Conservation (phyloP, 1,140 invertebrate genomes). For the Ips nitidus region DNA sequence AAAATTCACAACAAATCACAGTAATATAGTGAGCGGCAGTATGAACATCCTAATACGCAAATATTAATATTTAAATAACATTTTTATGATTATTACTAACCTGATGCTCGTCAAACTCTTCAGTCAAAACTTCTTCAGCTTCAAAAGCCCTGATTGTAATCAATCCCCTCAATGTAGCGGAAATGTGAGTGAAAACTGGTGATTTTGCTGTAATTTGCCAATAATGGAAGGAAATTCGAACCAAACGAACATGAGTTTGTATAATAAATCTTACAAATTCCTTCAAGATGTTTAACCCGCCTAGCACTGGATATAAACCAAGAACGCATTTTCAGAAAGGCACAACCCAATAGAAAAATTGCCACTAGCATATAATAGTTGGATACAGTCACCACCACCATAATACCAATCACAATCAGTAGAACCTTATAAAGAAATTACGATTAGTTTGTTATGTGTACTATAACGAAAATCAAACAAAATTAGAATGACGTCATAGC, state of each 20-base stretch:
- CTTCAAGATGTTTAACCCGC: slow-evolving; percentile 61
- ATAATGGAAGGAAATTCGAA: background rate
- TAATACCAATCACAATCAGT: slow-evolving; percentile 62
- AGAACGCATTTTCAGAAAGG: slow-evolving; percentile 58
- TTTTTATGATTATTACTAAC: slow-evolving; percentile 21
- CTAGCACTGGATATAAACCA: slow-evolving; percentile 66
- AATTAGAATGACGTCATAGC: background rate
- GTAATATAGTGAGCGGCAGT: slow-evolving; percentile 64
- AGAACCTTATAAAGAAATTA: slow-evolving; percentile 57
- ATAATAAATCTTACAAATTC: slow-evolving; percentile 50
- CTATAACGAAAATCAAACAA: background rate
- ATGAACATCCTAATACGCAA: slow-evolving; percentile 36
- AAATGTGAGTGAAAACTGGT: slow-evolving; percentile 78
- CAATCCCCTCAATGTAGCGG: slow-evolving; percentile 48
- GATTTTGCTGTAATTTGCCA: slow-evolving; percentile 57
- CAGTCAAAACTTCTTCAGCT: slow-evolving; percentile 46
- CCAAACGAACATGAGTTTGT: no score
- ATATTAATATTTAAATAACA: background rate
- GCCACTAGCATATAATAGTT: slow-evolving; percentile 72
- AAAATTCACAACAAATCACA: slow-evolving; percentile 71
- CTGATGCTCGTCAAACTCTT: slow-evolving; percentile 53
- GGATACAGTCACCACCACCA: slow-evolving; percentile 69
- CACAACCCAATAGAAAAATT: slow-evolving; percentile 55
- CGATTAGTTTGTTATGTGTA: background rate
- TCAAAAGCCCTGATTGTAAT: slow-evolving; percentile 51